Base-by-base conservation (phyloP, 2,113 vertebrate genomes). In the Alosa alosa region DNA sequence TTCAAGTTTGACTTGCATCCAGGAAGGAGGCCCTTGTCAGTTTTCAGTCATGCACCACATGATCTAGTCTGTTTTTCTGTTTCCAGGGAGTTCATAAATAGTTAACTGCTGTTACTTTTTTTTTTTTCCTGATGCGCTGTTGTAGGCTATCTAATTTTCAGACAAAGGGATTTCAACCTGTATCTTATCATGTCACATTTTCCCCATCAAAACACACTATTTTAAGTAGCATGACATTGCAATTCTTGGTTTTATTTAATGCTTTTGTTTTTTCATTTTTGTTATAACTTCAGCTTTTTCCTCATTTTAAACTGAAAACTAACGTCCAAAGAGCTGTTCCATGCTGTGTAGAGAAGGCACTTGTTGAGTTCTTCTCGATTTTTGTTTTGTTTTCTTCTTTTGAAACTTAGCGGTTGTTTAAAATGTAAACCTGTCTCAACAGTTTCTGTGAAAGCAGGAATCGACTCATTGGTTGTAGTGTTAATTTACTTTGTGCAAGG, bases 321-420 rank as follows among this genome's bases (percentile, higher is more conserved):
- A 78, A 78, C 72, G 72, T 78, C 72, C 72, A 78, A 78, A 78
- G 72, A 78, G 72, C 72, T 78, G 72, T 78, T 78, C 72, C 72
- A 78, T 78, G 72, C 72, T 78, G 72, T 78, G 72, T 78, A 78
- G 72, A 78, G 72, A 78, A 78, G 64, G 64, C n/a, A n/a, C n/a
- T 72, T 72, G 64, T 72, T 64, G 60, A 36, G n/a, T 36, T 72
- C 64, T 72, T 78, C 72, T 78, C 72, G 39, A 39, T 68, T 68
- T 20, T 60, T 68, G 7, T 78, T 78, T 78, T 78, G 9, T 78
- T 78, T 36, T 75, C 36, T 13, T 75, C 15, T 75, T 31, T 78
- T 78, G 72, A 78, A 36, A 78, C 31, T 22, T 60, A 22, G 18
- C 31, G 13, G 36, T 78, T 39, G n/a, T 68, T 78, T 36, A 39